Evolutionary conservation across 2,113 vertebrate genomes (phyloP), one percentile per base, ranked within the genome.

Genomic region (Hemichromis elongatus): DNA sequence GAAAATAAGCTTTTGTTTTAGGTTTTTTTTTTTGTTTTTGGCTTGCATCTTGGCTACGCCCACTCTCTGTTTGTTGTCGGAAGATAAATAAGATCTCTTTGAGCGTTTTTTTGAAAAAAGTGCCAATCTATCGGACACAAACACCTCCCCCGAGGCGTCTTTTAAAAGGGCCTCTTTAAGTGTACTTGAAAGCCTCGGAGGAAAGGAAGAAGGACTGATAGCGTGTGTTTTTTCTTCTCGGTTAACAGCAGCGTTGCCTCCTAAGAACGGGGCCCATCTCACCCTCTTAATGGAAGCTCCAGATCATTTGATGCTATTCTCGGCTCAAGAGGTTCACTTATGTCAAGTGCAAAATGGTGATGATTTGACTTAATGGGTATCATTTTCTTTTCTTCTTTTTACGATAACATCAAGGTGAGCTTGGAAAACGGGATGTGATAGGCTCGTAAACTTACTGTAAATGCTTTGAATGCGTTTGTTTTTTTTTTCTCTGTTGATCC

Each of bases 141-240:
- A 57, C 33, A 24, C 68, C 40, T 12, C 80, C 59, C 83, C 57
- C 1, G 2, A 37, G 86, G 61, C 45, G 45, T 59, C 70, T 83
- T 78, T 81, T 56, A 89, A 84, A 33, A 79, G 73, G 70, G 40
- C n/a, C 83, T 88, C 93, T 90, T 90, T 28, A 89, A 91, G 84
- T 83, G 81, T 12, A 73, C 86, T 90, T 93, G 84, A 93, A 93
- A 91, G 87, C 56, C 78, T 77, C 19, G 2, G 37, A 33, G 52
- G 35, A 78, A 70, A 66, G 78, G 61, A 79, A 82, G 63, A 61
- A 83, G 53, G 79, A 50, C 55, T 77, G 73, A 88, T 89, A 30
- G 59, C n/a, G 5, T 82, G 7, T 84, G 18, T 7, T 52, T 77
- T 50, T 75, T 19, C 0, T 70, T 77, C 56, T 61, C 45, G 70